These are phyloP conservation scores for Protula sp. DNA, from an alignment of 2,888 invertebrate genomes.

Conservation along the genomic window DNA sequence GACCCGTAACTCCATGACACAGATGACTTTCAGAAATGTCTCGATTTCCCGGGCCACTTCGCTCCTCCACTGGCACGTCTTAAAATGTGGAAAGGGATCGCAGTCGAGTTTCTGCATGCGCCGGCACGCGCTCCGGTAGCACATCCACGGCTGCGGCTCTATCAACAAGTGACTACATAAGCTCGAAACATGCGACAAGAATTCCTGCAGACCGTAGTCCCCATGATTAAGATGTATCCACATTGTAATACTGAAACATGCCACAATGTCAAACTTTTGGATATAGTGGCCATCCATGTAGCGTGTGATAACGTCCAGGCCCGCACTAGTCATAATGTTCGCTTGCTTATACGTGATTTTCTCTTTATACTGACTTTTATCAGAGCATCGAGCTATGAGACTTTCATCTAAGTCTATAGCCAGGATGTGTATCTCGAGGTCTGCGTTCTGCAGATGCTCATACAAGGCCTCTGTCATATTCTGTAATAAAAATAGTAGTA, in stretches of 20 bases:
- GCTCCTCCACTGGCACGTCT: constrained; percentile 62
- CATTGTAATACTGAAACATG: constrained; percentile 81
- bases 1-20: constrained; percentile 30
- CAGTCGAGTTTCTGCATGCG: constrained; percentile 64
- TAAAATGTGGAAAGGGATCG: constrained; percentile 62
- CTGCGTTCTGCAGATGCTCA: too few species aligned
- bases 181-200: constrained; percentile 61
- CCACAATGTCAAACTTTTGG: constrained; percentile 47
- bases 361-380: too few species aligned
- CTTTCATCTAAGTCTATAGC: too few species aligned
- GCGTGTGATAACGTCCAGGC: too few species aligned
- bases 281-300: not conserved
- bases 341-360: too few species aligned
- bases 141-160: constrained; percentile 82
- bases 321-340: too few species aligned
- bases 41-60: constrained; percentile 64
- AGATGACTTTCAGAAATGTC: constrained; percentile 56
- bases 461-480: too few species aligned
- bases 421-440: too few species aligned
- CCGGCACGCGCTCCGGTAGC: constrained; percentile 71
- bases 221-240: constrained; percentile 85
- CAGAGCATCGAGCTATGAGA: too few species aligned
- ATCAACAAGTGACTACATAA: constrained; percentile 63
- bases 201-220: constrained; percentile 65
- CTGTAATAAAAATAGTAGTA: too few species aligned